These are phyloP conservation scores for Sisor rabdophorus DNA, from an alignment of 2,113 vertebrate genomes.

Conservation along the genomic window DNA sequence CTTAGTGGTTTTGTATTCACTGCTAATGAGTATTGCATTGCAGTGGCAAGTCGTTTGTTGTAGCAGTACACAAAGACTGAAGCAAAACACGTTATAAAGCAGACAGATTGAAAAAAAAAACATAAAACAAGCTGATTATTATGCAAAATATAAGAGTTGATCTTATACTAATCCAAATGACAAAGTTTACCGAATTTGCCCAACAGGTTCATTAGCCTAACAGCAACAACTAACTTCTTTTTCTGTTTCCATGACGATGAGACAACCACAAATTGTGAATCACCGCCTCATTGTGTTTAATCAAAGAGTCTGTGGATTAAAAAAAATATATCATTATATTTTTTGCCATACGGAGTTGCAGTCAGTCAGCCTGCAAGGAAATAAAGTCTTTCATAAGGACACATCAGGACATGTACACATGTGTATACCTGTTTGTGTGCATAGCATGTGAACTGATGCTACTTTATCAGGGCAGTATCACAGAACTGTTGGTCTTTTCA, in stretches of 20 bases:
- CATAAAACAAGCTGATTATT: background rate
- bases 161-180: slow-evolving; percentile 3
- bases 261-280: slow-evolving; percentile 40
- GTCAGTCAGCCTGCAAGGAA: slow-evolving; percentile 38
- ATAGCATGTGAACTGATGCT: background rate
- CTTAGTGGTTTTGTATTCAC: slow-evolving; percentile 16
- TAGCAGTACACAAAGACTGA: slow-evolving; percentile 16
- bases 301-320: slow-evolving; percentile 37
- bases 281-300: slow-evolving; percentile 46
- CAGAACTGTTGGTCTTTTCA: slow-evolving; percentile 1
- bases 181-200: slow-evolving; percentile 22
- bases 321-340: too few relatives aligned
- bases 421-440: background rate
- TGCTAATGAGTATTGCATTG: too few relatives aligned
- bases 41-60: background rate
- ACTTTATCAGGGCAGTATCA: background rate
- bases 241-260: slow-evolving; percentile 48
- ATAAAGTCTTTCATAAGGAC: slow-evolving; percentile 34
- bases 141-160: background rate
- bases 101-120: background rate
- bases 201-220: slow-evolving; percentile 39
- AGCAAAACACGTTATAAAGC: background rate
- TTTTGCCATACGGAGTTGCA: slow-evolving; percentile 33
- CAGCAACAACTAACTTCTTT: slow-evolving; percentile 35
- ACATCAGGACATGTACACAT: too few relatives aligned